Evolutionary conservation across 2,113 vertebrate species (phyloP).

Genomic region (Parotia lawesii): DNA sequence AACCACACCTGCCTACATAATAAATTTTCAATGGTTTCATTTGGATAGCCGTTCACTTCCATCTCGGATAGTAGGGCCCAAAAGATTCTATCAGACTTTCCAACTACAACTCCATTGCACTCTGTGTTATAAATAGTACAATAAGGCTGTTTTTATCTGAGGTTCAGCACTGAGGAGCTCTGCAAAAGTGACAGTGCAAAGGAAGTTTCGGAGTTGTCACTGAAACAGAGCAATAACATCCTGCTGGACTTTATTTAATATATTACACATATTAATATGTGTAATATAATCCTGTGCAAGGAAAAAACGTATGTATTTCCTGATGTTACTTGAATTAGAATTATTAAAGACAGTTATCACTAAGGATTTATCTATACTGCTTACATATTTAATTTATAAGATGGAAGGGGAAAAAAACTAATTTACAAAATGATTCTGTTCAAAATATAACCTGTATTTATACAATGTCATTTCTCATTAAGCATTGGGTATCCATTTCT

Average conservation of each 20-base stretch:
- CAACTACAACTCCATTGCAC: background rate
- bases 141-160: background rate
- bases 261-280: background rate
- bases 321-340: background rate
- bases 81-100: background rate
- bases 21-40: background rate
- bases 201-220: background rate
- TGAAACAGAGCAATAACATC: background rate
- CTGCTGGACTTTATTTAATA: background rate
- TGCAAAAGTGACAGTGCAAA: background rate
- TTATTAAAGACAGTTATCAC: background rate
- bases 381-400: background rate
- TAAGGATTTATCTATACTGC: background rate
- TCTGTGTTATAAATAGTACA: background rate
- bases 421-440: background rate
- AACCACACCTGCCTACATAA: background rate
- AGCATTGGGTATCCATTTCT: conserved; percentile 2
- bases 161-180: background rate
- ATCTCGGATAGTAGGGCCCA: background rate
- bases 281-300: background rate
- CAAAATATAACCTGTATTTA: background rate
- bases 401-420: background rate
- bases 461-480: background rate
- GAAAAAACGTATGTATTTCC: background rate
- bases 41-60: background rate